phyloP scores from a whole-genome alignment of 2,797 vertebrate species.

The Melanogrammus aeglefinus region DNA sequence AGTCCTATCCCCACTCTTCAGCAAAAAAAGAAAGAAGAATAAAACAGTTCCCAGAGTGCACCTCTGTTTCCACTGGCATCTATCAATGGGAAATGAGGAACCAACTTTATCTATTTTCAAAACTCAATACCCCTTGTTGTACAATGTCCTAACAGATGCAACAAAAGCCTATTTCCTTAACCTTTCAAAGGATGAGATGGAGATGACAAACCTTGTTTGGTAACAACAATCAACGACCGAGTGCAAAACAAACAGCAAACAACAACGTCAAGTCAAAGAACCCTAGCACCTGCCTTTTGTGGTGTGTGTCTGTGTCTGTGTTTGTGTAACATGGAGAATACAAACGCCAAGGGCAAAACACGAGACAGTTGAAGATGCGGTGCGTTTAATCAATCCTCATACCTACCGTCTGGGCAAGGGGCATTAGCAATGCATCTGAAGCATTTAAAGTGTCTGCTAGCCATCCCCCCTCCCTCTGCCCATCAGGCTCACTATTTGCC shows the following conservation, averaged over 20 bases:
- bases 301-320: neutral
- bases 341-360: constrained; percentile 5
- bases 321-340: neutral
- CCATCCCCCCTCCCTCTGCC: constrained; percentile 18
- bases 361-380: neutral
- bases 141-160: neutral
- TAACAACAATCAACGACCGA: neutral
- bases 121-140: neutral
- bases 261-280: neutral
- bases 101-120: neutral
- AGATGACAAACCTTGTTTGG: neutral
- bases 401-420: neutral
- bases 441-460: constrained; percentile 47
- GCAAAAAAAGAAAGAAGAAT: too few relatives aligned
- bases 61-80: neutral
- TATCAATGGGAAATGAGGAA: neutral
- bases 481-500: constrained; percentile 39
- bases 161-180: neutral
- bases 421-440: constrained; percentile 23
- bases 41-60: too few relatives aligned
- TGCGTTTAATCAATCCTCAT: constrained; percentile 21
- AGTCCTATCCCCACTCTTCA: neutral
- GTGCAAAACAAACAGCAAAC: neutral
- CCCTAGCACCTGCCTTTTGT: neutral
- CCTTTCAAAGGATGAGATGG: neutral